Conservation (phyloP, 2,888 invertebrate species). For the Pollenia amentaria region DNA sequence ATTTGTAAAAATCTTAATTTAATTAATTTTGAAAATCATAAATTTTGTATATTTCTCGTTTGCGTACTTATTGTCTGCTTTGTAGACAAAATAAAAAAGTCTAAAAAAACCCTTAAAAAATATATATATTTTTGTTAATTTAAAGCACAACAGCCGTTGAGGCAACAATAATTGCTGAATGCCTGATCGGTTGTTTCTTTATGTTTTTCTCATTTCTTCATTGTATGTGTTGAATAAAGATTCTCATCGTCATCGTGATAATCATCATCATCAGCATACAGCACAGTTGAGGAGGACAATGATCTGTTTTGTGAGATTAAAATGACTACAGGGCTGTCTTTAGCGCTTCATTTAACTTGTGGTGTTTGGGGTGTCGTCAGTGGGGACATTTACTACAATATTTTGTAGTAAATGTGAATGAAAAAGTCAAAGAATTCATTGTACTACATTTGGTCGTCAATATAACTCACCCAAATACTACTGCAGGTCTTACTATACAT, state of each 20-base stretch:
- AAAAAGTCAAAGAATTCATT: constrained; percentile 45
- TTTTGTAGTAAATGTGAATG: constrained; percentile 48
- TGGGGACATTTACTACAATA: constrained; percentile 63
- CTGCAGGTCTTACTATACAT: background rate
- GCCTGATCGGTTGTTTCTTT: constrained; percentile 62
- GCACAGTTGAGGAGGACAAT: constrained; percentile 50
- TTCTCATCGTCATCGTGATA: constrained; percentile 62
- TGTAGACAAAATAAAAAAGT: constrained; percentile 32
- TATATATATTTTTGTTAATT: constrained; percentile 8
- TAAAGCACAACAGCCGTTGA: constrained; percentile 59
- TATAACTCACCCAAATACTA: constrained; percentile 24
- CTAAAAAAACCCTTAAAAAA: constrained; percentile 20
- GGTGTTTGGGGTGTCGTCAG: constrained; percentile 68
- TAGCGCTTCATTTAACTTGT: constrained; percentile 67
- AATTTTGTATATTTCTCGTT: constrained; percentile 45
- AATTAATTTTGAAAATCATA: constrained; percentile 65
- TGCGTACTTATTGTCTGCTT: constrained; percentile 35
- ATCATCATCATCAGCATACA: constrained; percentile 43
- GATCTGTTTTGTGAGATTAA: constrained; percentile 67
- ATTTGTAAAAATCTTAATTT: constrained; percentile 64
- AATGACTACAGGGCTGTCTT: constrained; percentile 63
- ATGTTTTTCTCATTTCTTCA: constrained; percentile 9
- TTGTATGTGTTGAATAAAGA: constrained; percentile 48
- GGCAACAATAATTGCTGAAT: constrained; percentile 64
- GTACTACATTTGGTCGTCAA: constrained; percentile 32